A percentile compares a stretch with the other conserved stretches of the same genome.
Evolutionary conservation across 2,888 invertebrate genomes (phyloP).

Genomic region (Linyphia triangularis): DNA sequence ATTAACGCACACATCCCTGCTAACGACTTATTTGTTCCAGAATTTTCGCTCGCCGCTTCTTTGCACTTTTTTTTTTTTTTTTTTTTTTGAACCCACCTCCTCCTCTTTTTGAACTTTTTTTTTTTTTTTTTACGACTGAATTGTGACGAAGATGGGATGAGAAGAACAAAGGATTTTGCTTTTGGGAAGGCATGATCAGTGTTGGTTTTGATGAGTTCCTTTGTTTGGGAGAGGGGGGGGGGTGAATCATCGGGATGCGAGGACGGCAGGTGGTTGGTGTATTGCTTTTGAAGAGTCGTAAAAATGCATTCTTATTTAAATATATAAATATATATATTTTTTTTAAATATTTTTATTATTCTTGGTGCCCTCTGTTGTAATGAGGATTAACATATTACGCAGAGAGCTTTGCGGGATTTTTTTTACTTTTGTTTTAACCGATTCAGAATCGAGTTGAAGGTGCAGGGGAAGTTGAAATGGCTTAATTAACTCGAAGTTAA

Average conservation of each 20-base stretch:
- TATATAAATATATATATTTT: too few species aligned
- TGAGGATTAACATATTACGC: too few species aligned
- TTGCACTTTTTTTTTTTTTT: neutral
- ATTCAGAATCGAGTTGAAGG: too few species aligned
- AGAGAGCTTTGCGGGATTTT: too few species aligned
- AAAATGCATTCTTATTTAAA: too few species aligned
- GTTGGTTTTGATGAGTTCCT: conserved; percentile 33
- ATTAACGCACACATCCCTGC: conserved; percentile 67
- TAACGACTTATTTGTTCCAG: conserved; percentile 71
- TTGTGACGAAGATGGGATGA: conserved; percentile 39
- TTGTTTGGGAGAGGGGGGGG: conserved; percentile 6
- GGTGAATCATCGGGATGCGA: conserved; percentile 44
- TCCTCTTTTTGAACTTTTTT: neutral
- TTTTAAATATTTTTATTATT: too few species aligned
- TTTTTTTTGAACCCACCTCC: neutral
- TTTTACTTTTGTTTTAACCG: too few species aligned
- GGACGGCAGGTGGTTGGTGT: conserved; percentile 43
- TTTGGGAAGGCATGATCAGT: conserved; percentile 53
- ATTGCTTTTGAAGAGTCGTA: conserved; percentile 1
- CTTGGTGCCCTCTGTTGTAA: too few species aligned
- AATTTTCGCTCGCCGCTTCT: conserved; percentile 50
- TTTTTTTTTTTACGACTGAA: neutral
- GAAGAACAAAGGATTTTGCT: conserved; percentile 58
- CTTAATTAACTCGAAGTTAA: too few species aligned
- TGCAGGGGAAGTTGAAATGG: too few species aligned